Conservation (phyloP, 53 echinoderm and acorn worm genomes). For the Zoroaster sp. region DNA sequence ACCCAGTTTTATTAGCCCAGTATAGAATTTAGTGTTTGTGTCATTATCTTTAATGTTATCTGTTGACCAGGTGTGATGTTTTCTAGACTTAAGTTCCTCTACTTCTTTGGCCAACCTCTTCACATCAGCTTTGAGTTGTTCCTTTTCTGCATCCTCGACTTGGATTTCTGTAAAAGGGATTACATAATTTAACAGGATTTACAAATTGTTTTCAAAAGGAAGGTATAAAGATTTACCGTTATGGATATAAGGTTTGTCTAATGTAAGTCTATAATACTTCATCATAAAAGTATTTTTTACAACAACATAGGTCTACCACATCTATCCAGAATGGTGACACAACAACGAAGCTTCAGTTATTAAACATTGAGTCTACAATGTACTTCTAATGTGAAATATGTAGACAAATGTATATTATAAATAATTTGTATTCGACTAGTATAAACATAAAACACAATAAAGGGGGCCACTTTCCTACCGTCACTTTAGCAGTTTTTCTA, state of each 20-base stretch:
- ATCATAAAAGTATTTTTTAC: background rate
- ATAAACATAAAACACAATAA: too few species aligned
- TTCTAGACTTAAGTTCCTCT: background rate
- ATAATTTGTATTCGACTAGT: background rate
- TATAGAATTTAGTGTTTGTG: background rate
- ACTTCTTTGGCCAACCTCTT: background rate
- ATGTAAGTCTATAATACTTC: background rate
- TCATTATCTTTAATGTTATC: background rate
- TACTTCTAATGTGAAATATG: background rate
- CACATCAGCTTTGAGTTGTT: background rate
- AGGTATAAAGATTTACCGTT: background rate
- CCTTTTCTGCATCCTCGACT: background rate
- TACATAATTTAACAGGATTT: background rate
- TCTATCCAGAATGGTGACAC: background rate
- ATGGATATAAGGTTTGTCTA: too few species aligned
- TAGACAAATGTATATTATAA: background rate
- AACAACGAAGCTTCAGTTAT: background rate
- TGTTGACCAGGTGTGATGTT: conserved; percentile 2
- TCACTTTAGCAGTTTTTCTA: too few species aligned
- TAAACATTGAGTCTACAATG: background rate
- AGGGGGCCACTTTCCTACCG: too few species aligned
- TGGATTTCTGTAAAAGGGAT: background rate
- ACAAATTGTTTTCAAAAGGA: background rate
- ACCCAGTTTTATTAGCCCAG: background rate
- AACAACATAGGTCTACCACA: background rate